Conservation (phyloP, 2,113 vertebrate genomes). For the Dicaeum eximium region DNA sequence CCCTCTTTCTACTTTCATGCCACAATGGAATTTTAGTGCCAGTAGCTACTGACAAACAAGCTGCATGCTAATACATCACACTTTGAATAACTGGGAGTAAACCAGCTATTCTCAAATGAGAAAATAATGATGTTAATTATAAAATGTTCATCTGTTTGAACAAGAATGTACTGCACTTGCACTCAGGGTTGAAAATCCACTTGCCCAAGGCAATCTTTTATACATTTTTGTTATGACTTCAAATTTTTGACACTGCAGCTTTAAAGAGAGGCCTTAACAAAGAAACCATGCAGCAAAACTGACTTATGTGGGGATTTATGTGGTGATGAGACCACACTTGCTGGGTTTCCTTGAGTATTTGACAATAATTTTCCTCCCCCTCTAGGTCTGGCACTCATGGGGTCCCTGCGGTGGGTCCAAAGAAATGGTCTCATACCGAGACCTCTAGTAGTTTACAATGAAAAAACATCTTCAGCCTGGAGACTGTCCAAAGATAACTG, state of each 20-base stretch:
- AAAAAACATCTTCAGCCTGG: constrained; percentile 59
- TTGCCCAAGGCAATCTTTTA: neutral
- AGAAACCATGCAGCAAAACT: constrained; percentile 7
- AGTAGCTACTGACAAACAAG: neutral
- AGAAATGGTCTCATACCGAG: constrained; percentile 41
- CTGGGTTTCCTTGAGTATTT: constrained; percentile 38
- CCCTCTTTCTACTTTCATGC: neutral
- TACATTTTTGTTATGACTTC: neutral
- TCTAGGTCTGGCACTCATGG: constrained; percentile 38
- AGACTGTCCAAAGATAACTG: constrained; percentile 50
- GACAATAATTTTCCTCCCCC: constrained; percentile 32
- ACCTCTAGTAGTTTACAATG: constrained; percentile 42
- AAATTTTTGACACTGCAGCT: neutral
- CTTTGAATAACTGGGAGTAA: neutral
- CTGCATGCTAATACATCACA: neutral
- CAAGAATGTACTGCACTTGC: neutral
- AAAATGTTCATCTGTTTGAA: neutral
- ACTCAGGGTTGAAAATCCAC: neutral
- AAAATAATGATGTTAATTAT: neutral
- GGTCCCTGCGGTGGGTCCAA: constrained; percentile 46
- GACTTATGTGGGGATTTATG: constrained; percentile 37
- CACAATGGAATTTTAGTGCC: neutral
- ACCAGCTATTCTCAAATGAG: neutral
- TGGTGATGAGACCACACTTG: constrained; percentile 66
- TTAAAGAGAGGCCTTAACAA: constrained; percentile 1